Evolutionary conservation across 2,888 invertebrate species (phyloP).

Genomic region (Acleris cristana): DNA sequence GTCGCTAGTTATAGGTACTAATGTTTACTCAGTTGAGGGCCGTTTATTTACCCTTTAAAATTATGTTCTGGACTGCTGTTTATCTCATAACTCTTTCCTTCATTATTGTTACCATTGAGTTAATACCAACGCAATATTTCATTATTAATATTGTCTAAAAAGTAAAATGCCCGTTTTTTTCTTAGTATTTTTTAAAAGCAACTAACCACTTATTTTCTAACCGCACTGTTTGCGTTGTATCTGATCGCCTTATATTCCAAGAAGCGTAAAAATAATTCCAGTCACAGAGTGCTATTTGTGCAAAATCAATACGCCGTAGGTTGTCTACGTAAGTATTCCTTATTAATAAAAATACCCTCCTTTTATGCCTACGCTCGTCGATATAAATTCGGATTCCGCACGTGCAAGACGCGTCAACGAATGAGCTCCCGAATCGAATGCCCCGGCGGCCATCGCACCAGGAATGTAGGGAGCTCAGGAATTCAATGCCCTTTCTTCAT

Average conservation of each 20-base stretch:
- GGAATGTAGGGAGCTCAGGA: slow-evolving; percentile 20
- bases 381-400: slow-evolving; percentile 23
- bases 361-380: slow-evolving; percentile 4
- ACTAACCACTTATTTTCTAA: too few relatives aligned
- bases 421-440: slow-evolving; percentile 8
- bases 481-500: slow-evolving; percentile 27
- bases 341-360: slow-evolving; percentile 3
- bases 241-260: too few relatives aligned
- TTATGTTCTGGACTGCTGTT: not conserved
- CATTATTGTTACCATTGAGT: too few relatives aligned
- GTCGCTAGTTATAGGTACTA: not conserved
- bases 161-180: too few relatives aligned
- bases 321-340: not conserved
- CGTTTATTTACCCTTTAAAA: not conserved
- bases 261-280: too few relatives aligned
- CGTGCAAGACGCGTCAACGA: slow-evolving; percentile 12
- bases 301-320: not conserved
- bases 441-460: slow-evolving; percentile 3
- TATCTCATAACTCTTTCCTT: too few relatives aligned
- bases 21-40: not conserved
- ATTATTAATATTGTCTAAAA: too few relatives aligned
- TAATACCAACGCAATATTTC: too few relatives aligned
- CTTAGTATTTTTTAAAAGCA: too few relatives aligned
- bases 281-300: too few relatives aligned
- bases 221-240: too few relatives aligned